A percentile compares a stretch with the other conserved stretches of the same genome.
phyloP scores from a whole-genome alignment of 2,113 vertebrate species.

The Leucosticte australis region DNA sequence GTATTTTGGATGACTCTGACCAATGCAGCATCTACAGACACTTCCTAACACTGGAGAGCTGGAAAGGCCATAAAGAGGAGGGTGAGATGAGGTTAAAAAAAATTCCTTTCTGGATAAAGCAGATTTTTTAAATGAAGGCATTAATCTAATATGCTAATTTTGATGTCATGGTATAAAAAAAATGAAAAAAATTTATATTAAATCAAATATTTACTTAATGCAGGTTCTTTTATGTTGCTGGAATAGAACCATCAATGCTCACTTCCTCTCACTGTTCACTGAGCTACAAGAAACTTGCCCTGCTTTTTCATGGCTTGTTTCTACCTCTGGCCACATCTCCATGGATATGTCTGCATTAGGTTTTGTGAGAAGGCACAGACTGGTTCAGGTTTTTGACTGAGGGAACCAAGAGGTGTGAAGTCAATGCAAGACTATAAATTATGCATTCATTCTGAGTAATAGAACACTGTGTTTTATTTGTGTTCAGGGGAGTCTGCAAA shows the following conservation, averaged over 20 bases:
- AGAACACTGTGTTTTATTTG: not conserved
- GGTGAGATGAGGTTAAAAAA: not conserved
- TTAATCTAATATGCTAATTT: not conserved
- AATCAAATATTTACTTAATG: not conserved
- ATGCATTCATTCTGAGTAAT: not conserved
- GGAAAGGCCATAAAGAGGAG: not conserved
- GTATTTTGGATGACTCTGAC: not conserved
- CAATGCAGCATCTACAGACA: not conserved
- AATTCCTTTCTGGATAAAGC: not conserved
- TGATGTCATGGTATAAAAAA: not conserved
- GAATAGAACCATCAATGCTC: not conserved
- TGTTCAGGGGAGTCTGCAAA: not conserved
- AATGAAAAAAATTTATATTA: not conserved
- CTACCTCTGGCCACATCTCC: not conserved
- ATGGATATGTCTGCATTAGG: not conserved
- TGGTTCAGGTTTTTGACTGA: not conserved
- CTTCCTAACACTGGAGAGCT: not conserved
- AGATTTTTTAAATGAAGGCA: fast-evolving
- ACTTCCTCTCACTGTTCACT: not conserved
- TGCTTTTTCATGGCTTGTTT: not conserved
- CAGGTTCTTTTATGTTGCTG: not conserved
- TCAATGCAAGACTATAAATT: not conserved
- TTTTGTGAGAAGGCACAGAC: not conserved
- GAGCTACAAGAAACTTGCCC: not conserved
- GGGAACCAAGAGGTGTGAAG: not conserved